phyloP scores from a whole-genome alignment of 2,113 vertebrate genomes.

The Glaucidium brasilianum region DNA sequence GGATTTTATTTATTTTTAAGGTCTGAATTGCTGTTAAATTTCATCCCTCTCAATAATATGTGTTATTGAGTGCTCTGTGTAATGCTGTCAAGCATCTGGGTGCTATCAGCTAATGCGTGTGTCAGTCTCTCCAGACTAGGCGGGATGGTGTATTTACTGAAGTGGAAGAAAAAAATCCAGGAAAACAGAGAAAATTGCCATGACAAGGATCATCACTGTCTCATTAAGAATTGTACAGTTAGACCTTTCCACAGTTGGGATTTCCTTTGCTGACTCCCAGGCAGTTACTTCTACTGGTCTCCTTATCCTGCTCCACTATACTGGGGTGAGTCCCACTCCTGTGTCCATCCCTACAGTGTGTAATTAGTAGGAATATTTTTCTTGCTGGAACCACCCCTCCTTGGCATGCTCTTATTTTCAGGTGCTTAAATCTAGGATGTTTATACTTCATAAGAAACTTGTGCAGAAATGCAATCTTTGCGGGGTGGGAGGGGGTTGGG shows the following conservation, averaged over 20 bases:
- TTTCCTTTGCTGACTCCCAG: neutral
- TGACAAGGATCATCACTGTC: neutral
- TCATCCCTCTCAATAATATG: neutral
- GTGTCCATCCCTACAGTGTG: neutral
- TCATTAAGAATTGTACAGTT: neutral
- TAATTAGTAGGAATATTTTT: neutral
- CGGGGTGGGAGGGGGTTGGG: fast-evolving
- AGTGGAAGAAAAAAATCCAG: neutral
- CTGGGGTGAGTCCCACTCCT: neutral
- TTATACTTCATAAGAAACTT: neutral
- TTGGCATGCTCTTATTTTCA: neutral
- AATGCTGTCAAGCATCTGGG: neutral
- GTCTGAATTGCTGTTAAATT: neutral
- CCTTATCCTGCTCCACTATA: neutral
- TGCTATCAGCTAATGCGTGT: neutral
- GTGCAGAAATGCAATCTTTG: neutral
- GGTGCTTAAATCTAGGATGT: neutral
- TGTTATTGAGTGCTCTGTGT: neutral
- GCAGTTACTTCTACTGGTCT: neutral
- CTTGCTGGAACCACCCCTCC: neutral
- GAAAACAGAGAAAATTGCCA: neutral
- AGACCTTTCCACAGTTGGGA: neutral
- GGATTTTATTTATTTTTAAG: neutral
- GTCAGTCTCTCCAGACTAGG: neutral
- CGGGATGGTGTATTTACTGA: neutral